Percentiles rank a stretch among this genome's conserved stretches.
phyloP scores from a whole-genome alignment of 2,888 invertebrate genomes.

The Argynnis bischoffii region DNA sequence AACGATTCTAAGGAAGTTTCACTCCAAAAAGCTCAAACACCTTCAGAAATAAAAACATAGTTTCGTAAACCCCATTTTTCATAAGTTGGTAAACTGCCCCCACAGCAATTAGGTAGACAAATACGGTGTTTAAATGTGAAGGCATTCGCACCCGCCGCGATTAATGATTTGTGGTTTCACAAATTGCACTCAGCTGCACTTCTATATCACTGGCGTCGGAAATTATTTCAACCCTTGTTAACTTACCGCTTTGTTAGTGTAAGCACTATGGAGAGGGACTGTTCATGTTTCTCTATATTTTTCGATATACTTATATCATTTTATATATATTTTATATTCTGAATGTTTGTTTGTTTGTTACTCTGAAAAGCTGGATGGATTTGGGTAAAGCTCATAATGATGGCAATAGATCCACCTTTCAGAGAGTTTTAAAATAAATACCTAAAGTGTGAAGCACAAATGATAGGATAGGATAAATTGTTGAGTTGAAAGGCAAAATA shows the following conservation, averaged over 20 bases:
- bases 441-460: neutral
- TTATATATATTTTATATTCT: neutral
- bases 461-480: neutral
- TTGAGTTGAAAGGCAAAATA: neutral
- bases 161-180: conserved; percentile 37
- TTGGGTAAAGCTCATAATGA: no score
- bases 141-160: conserved; percentile 35
- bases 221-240: conserved; percentile 24
- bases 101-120: conserved; percentile 30
- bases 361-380: no score
- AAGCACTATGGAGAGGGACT: neutral
- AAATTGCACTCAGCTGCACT: conserved; percentile 32
- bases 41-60: no score
- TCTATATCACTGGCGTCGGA: conserved; percentile 29
- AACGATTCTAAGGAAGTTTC: no score
- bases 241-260: conserved; percentile 22
- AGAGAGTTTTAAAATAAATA: neutral
- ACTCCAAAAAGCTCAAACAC: no score
- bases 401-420: neutral
- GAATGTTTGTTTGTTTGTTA: neutral
- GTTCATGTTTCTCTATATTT: neutral
- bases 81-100: conserved; percentile 17
- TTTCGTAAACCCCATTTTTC: neutral
- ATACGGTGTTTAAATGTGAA: conserved; percentile 33
- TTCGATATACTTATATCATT: neutral